Base-by-base conservation (phyloP, 2,888 invertebrate species). In the Ametastegia equiseti region DNA sequence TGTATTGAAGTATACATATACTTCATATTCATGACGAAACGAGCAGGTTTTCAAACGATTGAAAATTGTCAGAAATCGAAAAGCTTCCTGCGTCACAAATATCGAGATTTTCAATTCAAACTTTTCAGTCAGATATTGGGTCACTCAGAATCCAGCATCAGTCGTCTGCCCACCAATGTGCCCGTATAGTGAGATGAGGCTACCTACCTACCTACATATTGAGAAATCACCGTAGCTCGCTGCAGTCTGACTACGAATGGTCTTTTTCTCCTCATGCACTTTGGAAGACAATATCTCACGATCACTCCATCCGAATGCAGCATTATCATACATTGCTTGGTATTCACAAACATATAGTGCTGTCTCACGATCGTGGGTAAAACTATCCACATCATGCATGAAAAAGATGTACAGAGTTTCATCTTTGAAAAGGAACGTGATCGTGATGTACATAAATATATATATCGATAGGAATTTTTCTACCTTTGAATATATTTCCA, bases 171-270 rank as follows among this genome's bases (percentile, higher is more conserved):
- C 54, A 54, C 9, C 54, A 9, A 54, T 54, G 30, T 63, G 15
- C 27, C 60, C 33, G 30, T 9, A 33, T 33, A 33, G 63, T n/a
- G 63, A 1, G n/a, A n/a, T n/a, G n/a, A n/a, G n/a, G n/a, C n/a
- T n/a, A n/a, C n/a, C n/a, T n/a, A 63, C 30, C 63, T 63, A 13
- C 33, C n/a, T n/a, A 11, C 60, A 9, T 67, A 6, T 36, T 19
- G 19, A 67, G 65, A 67, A 67, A 67, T 39, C n/a, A 19, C 47
- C n/a, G 27, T 5, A 27, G 71, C 23, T 19, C 19, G 67, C 19
- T 67, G 67, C 67, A 47, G 45, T 71, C 71, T 71, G 71, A 71
- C 71, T 45, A 71, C 71, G 47, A 71, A 71, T 71, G 11, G 71
- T 15, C 47, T 30, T 47, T 45, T 71, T 71, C 71, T 27, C 23